Conservation (phyloP, 2,113 vertebrate species). For the Pituophis catenifer region DNA sequence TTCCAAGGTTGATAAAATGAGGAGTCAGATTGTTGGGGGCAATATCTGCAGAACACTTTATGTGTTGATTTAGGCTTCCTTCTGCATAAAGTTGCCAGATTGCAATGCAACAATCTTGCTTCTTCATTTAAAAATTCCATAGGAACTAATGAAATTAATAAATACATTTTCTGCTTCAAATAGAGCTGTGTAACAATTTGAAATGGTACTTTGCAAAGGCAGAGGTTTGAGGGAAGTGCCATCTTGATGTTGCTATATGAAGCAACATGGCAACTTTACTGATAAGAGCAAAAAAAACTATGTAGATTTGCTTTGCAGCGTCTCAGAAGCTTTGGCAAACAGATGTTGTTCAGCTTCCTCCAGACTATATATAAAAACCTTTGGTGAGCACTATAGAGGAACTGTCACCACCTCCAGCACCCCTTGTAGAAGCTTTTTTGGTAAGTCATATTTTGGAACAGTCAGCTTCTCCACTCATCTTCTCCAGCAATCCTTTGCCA, state of each 20-base stretch:
- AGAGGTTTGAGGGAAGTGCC: neutral
- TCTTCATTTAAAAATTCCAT: neutral
- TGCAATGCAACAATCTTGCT: neutral
- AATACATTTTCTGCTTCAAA: neutral
- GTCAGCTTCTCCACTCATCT: neutral
- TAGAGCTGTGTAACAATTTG: neutral
- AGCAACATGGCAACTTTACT: neutral
- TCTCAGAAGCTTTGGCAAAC: neutral
- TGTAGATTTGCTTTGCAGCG: neutral
- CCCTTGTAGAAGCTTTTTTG: neutral
- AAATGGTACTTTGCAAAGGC: neutral
- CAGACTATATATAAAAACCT: neutral
- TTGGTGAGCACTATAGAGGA: neutral
- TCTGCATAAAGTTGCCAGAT: neutral
- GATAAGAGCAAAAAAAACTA: neutral
- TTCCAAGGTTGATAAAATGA: neutral
- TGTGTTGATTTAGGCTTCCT: neutral
- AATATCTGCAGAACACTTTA: neutral
- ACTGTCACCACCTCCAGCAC: neutral
- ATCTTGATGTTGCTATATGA: neutral
- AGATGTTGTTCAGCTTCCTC: neutral
- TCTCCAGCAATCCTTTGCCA: neutral
- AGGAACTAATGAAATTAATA: neutral
- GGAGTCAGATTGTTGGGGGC: neutral
- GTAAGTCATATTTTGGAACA: neutral